A percentile compares a stretch with the other conserved stretches of the same genome.
These are phyloP conservation scores for Potamilus streckersoni DNA, from an alignment of 1,140 invertebrate species.

Conservation along the genomic window DNA sequence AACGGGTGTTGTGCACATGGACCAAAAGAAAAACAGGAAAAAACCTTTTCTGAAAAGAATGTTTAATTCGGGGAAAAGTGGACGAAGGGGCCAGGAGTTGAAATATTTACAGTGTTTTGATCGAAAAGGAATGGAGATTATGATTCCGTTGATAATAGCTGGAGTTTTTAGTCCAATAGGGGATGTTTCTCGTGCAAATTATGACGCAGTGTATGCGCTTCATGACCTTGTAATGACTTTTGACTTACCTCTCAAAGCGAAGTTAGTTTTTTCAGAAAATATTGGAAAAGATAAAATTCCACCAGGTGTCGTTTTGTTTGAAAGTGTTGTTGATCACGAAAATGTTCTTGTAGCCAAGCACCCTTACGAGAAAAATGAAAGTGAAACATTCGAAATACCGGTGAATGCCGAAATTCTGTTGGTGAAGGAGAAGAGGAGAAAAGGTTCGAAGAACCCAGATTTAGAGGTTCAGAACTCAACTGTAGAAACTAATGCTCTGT, in stretches of 20 bases:
- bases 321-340: conserved; percentile 47
- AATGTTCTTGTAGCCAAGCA: conserved; percentile 43
- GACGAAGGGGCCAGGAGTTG: conserved; percentile 54
- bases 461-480: no score
- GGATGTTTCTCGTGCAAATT: conserved; percentile 48
- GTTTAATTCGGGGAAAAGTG: conserved; percentile 44
- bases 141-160: conserved; percentile 61
- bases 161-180: conserved; percentile 63
- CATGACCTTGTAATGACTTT: conserved; percentile 59
- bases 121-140: conserved; percentile 47
- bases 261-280: conserved; percentile 49
- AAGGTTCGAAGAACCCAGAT: no score
- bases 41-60: conserved; percentile 51
- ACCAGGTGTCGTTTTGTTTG: conserved; percentile 44
- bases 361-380: conserved; percentile 22
- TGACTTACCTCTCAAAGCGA: conserved; percentile 53
- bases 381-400: conserved; percentile 47
- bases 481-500: not conserved
- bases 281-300: conserved; percentile 30
- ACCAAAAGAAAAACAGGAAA: conserved; percentile 55
- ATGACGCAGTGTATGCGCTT: conserved; percentile 61
- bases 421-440: not conserved
- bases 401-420: conserved; percentile 45
- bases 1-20: conserved; percentile 59
- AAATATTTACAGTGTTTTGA: conserved; percentile 63